A percentile compares a stretch with the other conserved stretches of the same genome.
These are phyloP conservation scores for Corythornis vintsioides DNA, from an alignment of 2,113 vertebrate species.

Conservation along the genomic window DNA sequence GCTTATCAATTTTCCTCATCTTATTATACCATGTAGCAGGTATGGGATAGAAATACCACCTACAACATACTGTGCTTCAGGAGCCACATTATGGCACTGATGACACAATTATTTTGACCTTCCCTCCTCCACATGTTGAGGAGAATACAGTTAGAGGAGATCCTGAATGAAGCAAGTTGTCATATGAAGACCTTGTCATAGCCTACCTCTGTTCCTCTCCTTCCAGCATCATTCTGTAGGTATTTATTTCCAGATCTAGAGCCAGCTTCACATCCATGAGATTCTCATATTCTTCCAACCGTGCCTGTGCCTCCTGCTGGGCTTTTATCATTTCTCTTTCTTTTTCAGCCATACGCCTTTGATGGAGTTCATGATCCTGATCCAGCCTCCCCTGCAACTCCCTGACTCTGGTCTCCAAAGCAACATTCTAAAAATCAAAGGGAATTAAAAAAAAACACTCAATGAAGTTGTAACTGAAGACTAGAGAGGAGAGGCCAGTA, in stretches of 20 bases:
- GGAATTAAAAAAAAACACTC: background rate
- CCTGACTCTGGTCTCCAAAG: slow-evolving; percentile 70
- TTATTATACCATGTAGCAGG: background rate
- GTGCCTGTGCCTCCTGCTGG: slow-evolving; percentile 72
- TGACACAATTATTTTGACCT: background rate
- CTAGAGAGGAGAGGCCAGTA: background rate
- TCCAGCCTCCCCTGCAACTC: slow-evolving; percentile 80
- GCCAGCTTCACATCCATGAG: slow-evolving; percentile 86
- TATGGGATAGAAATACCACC: background rate
- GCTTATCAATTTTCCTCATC: background rate
- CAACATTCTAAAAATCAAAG: slow-evolving; percentile 69
- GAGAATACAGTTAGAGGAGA: background rate
- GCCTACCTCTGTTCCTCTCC: slow-evolving; percentile 86
- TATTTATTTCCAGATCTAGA: slow-evolving; percentile 87
- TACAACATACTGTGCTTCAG: background rate
- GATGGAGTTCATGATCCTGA: slow-evolving; percentile 70
- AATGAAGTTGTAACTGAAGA: background rate
- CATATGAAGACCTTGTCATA: background rate
- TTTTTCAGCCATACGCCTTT: slow-evolving; percentile 75
- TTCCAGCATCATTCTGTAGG: slow-evolving; percentile 88
- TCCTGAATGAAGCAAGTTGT: background rate
- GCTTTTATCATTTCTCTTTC: slow-evolving; percentile 77
- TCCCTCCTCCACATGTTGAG: background rate
- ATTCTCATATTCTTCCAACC: slow-evolving; percentile 84
- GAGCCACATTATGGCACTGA: background rate